Base-by-base conservation (phyloP, 2,888 invertebrate genomes). In the Aquatica leii region DNA sequence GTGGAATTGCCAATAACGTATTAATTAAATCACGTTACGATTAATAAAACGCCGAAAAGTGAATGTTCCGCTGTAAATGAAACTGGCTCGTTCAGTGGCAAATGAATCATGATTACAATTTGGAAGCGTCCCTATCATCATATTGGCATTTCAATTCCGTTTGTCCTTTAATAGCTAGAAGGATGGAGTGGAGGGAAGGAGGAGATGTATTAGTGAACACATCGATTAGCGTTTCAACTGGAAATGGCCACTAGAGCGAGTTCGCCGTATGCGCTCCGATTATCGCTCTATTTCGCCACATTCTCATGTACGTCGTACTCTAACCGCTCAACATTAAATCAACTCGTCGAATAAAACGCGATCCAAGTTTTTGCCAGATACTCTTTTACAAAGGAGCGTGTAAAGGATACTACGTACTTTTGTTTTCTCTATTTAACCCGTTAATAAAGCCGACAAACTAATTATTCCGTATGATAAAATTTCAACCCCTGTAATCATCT, bases 161-260 rank as follows among this genome's bases (percentile, higher is more conserved):
- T 68, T 63, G 59, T 66, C 67, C 60, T 59, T 62, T 62, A 61
- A 62, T 53, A 67, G 65, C 57, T 56, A 50, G 54, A 52, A 49
- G 56, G 50, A 43, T 21, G 40, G 59, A 17, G 59, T 41, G 58
- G 37, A 58, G 59, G 66, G 59, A 48, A 63, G 62, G 66, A 66
- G 71, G 72, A 68, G 70, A 73, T 72, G 74, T 74, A 75, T 75
- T 74, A 73, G 73, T 73, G 73, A 76, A 74, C 73, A 73, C 75
- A 78, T 78, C 77, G 78, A 79, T 78, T 78, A 78, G 76, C 76
- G 77, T 76, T 78, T 77, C 77, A 77, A 76, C 78, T 78, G 78
- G 76, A 78, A 79, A 78, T 78, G 77, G 78, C 77, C 77, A 76
- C 75, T 76, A 75, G 75, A 76, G 69, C 71, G 62, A 55, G 62